These are phyloP conservation scores for Podarcis cretensis DNA, from an alignment of 2,113 vertebrate genomes.

Conservation along the genomic window DNA sequence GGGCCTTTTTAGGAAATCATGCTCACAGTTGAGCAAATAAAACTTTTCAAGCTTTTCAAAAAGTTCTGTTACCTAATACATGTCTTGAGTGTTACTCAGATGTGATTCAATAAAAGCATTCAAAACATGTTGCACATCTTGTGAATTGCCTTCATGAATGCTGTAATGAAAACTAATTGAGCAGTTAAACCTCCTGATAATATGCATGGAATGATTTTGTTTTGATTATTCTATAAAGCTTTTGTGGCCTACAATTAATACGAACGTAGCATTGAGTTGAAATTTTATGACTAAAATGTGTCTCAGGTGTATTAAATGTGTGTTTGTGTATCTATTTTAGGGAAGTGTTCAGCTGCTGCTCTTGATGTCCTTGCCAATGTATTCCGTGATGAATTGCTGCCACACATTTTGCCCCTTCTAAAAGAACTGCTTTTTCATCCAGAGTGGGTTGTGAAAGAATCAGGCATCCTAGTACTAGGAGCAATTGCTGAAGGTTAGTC, in stretches of 20 bases:
- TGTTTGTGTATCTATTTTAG: conserved; percentile 68
- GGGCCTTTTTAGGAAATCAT: background rate
- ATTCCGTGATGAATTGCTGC: conserved; percentile 93
- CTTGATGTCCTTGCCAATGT: conserved; percentile 95
- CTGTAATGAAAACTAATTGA: no score
- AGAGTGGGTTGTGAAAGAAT: conserved; percentile 97
- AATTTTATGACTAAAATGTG: background rate
- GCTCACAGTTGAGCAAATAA: background rate
- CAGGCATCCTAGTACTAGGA: conserved; percentile 95
- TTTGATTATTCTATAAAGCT: no score
- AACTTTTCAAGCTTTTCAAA: background rate
- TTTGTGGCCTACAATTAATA: no score
- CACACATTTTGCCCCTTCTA: conserved; percentile 91
- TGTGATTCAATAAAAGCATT: background rate
- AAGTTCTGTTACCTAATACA: background rate
- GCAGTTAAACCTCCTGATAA: no score
- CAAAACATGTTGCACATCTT: background rate
- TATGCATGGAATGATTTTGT: no score
- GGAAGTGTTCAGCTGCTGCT: conserved; percentile 96
- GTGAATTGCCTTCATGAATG: background rate
- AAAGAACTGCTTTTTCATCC: conserved; percentile 96
- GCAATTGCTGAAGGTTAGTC: conserved; percentile 94
- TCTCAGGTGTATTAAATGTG: conserved; percentile 5
- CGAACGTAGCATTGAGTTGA: no score
- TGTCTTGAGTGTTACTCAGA: background rate